Percentiles rank a stretch among this genome's conserved stretches.
Evolutionary conservation across 1,140 invertebrate species (phyloP).

Genomic region (Apis cerana): DNA sequence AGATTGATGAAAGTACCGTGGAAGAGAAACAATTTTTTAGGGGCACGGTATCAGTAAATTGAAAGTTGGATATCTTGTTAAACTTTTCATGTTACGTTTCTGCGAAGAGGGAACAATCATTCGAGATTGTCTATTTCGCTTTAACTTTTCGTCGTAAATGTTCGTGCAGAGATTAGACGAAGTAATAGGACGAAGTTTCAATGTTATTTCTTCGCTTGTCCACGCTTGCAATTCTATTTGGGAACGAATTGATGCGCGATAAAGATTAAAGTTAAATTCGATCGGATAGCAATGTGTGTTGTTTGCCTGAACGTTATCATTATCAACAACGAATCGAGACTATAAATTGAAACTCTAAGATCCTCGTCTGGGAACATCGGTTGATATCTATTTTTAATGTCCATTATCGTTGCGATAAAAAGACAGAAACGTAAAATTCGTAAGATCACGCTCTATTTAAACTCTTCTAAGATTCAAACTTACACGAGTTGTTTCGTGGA

Average conservation of each 20-base stretch:
- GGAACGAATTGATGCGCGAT: background rate
- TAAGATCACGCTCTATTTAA: too few relatives aligned
- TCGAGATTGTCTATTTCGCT: conserved; percentile 31
- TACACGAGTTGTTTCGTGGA: background rate
- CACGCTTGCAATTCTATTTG: background rate
- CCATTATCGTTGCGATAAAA: too few relatives aligned
- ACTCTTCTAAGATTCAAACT: too few relatives aligned
- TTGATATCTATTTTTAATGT: too few relatives aligned
- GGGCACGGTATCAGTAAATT: background rate
- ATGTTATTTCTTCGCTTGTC: background rate
- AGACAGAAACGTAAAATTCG: background rate
- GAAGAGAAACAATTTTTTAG: background rate
- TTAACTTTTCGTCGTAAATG: conserved; percentile 17
- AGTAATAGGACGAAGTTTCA: conserved; percentile 10
- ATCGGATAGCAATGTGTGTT: background rate
- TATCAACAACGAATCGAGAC: too few relatives aligned
- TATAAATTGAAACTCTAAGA: too few relatives aligned
- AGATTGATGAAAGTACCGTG: background rate
- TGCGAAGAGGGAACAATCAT: conserved; percentile 3
- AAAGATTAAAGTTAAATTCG: background rate
- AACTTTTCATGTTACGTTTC: conserved; percentile 26
- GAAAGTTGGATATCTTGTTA: conserved; percentile 25
- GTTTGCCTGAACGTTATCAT: too few relatives aligned
- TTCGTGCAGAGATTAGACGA: conserved; percentile 22
- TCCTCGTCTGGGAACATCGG: too few relatives aligned